phyloP scores from a whole-genome alignment of 2,113 vertebrate species.

The Oenanthe melanoleuca region DNA sequence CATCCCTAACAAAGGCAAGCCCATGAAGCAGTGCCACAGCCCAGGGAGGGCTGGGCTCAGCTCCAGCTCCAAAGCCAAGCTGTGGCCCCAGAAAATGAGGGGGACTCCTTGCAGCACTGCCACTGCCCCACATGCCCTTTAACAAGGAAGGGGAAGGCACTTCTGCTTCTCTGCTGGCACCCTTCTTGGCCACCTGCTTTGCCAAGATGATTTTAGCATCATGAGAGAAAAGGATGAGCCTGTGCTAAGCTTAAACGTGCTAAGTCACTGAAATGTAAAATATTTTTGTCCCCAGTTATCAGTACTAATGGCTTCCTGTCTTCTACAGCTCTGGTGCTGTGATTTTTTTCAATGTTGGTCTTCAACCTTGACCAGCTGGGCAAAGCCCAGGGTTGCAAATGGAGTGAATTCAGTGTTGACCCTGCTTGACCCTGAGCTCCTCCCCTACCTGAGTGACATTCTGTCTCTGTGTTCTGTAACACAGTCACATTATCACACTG shows the following conservation, averaged over 20 bases:
- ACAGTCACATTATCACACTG: neutral
- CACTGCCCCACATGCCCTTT: neutral
- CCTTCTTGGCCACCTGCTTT: constrained; percentile 51
- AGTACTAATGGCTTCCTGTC: constrained; percentile 1
- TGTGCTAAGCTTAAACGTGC: constrained; percentile 55
- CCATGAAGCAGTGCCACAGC: neutral
- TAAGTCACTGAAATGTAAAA: constrained; percentile 49
- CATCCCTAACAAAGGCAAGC: constrained; percentile 36
- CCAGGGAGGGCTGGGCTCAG: neutral
- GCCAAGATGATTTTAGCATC: constrained; percentile 39
- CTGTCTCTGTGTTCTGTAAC: neutral
- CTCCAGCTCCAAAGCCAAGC: neutral
- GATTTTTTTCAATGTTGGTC: neutral
- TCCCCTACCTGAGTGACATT: neutral
- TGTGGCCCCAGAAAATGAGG: neutral
- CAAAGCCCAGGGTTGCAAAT: neutral
- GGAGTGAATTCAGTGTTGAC: neutral
- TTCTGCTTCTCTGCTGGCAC: constrained; percentile 58
- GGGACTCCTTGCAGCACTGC: neutral
- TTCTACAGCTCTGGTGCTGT: neutral
- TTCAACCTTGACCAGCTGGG: neutral
- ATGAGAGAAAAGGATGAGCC: neutral
- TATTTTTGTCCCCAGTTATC: constrained; percentile 38
- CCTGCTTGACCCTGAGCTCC: neutral
- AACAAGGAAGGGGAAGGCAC: constrained; percentile 2